Conservation (phyloP, 2,113 vertebrate species). For the Nothoprocta perdicaria region DNA sequence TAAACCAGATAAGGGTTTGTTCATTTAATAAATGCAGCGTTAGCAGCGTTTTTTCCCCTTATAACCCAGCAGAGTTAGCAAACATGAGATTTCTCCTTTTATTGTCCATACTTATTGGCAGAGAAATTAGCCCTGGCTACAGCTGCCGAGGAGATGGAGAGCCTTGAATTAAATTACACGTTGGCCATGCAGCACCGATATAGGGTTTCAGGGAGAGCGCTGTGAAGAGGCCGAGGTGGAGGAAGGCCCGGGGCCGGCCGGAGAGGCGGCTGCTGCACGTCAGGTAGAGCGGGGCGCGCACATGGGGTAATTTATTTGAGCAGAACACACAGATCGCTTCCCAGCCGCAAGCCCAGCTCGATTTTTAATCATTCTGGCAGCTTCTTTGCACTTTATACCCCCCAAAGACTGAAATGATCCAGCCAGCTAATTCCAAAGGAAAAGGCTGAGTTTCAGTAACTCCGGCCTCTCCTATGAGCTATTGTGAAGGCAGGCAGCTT, state of each 20-base stretch:
- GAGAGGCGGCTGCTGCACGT: neutral
- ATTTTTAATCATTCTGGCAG: constrained; percentile 36
- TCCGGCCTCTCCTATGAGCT: neutral
- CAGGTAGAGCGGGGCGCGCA: neutral
- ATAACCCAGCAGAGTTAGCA: neutral
- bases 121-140: neutral
- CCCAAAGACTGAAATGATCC: constrained; percentile 12
- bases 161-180: accelerated
- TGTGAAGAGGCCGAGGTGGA: neutral
- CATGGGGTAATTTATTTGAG: neutral
- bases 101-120: neutral
- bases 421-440: constrained; percentile 26
- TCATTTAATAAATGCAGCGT: neutral
- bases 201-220: neutral
- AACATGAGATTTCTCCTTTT: neutral
- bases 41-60: neutral
- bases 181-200: neutral
- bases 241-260: neutral
- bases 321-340: constrained; percentile 33
- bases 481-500: constrained; percentile 29
- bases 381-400: neutral
- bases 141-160: neutral
- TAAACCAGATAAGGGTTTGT: neutral
- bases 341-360: neutral
- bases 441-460: constrained; percentile 15